Conservation (phyloP, 2,113 vertebrate genomes). For the Hoplias malabaricus region DNA sequence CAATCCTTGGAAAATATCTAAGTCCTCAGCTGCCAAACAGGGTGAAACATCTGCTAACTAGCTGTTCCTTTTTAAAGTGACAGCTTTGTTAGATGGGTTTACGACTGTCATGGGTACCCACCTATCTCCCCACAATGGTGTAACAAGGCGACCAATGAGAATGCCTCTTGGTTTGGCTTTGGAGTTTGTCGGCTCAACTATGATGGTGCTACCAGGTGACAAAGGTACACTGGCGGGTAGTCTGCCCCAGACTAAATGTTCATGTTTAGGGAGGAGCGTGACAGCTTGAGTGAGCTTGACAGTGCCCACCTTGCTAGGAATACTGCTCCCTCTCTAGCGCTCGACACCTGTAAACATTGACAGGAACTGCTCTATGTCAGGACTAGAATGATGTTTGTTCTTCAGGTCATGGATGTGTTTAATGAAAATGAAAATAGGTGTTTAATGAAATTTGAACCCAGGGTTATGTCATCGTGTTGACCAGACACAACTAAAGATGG, state of each 20-base stretch:
- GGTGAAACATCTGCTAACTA: conserved; percentile 50
- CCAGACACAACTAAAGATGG: too few relatives aligned
- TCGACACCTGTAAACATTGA: conserved; percentile 15
- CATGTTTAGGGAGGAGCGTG: neutral
- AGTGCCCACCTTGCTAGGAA: too few relatives aligned
- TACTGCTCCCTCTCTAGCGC: neutral
- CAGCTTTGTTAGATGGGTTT: conserved; percentile 18
- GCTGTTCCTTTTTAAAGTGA: conserved; percentile 43
- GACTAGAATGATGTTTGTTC: too few relatives aligned
- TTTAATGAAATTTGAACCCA: too few relatives aligned
- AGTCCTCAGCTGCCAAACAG: conserved; percentile 29
- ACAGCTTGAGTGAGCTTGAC: conserved; percentile 4
- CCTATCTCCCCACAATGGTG: conserved; percentile 40
- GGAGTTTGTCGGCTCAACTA: conserved; percentile 1
- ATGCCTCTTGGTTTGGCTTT: neutral
- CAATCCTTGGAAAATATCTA: conserved; percentile 21
- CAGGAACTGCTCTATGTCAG: conserved; percentile 6
- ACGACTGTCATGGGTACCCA: conserved; percentile 46
- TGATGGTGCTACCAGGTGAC: conserved; percentile 12
- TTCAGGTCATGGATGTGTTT: too few relatives aligned
- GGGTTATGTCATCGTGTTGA: too few relatives aligned
- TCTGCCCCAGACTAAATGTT: conserved; percentile 39
- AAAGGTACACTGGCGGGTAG: neutral
- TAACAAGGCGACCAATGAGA: conserved; percentile 16
- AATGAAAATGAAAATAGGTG: too few relatives aligned